phyloP scores from a whole-genome alignment of 2,888 invertebrate genomes.

The Flexamia atlantica region DNA sequence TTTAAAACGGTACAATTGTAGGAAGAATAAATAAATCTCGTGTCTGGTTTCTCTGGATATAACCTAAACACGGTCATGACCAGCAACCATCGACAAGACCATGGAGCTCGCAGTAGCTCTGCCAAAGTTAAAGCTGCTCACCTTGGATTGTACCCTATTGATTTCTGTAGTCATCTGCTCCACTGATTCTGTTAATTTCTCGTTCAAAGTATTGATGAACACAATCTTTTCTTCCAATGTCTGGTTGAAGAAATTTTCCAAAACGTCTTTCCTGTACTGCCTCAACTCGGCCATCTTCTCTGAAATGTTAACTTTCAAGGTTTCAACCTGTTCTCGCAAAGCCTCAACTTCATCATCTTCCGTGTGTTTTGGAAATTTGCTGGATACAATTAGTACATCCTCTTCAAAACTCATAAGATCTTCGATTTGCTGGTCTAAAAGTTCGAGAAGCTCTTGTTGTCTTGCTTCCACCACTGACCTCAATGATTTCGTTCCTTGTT shows the following conservation, averaged over 20 bases:
- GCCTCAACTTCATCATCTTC: neutral
- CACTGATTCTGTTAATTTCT: neutral
- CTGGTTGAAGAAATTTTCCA: neutral
- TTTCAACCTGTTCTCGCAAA: neutral
- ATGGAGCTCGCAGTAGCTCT: neutral
- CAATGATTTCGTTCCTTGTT: neutral
- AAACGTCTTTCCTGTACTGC: neutral
- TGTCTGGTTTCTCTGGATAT: too few species aligned
- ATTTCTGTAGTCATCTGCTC: constrained; percentile 22
- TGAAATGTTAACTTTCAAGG: neutral
- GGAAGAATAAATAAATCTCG: too few species aligned
- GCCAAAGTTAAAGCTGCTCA: constrained; percentile 7
- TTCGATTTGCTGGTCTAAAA: neutral
- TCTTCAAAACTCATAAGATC: neutral
- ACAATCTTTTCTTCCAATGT: neutral
- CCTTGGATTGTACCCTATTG: neutral
- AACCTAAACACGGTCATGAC: neutral
- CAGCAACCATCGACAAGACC: neutral
- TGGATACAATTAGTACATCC: neutral
- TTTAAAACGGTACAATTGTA: too few species aligned
- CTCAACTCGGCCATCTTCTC: constrained; percentile 6
- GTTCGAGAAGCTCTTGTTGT: constrained; percentile 20
- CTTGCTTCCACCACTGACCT: neutral
- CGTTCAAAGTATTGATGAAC: neutral
- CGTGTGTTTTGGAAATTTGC: neutral